Base-by-base conservation (phyloP, 2,888 invertebrate genomes). In the Gastracanthus pulcherrimus region DNA sequence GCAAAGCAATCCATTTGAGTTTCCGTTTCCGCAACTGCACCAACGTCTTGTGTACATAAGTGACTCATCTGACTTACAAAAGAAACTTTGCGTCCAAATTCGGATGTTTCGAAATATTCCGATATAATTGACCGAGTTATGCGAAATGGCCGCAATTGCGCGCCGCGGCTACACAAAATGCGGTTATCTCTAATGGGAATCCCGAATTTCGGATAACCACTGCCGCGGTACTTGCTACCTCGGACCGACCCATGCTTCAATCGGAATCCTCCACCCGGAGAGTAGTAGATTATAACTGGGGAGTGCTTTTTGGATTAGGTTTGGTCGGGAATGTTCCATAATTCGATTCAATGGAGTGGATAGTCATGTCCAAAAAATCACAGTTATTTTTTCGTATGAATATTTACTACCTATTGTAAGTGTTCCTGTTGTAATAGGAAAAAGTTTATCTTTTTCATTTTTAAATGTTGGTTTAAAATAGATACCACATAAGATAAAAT, bases 161-260 rank as follows among this genome's bases (percentile, higher is more conserved):
- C n/a, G n/a, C n/a, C n/a, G n/a, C n/a, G n/a, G n/a, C n/a, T n/a
- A n/a, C 48, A 19, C 5, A 26, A 23, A 26, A 55, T 26, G 55
- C 26, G 55, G 6, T 55, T 64, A 64, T 64, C 64, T 64, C 38
- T 64, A 64, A 64, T 38, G 64, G 38, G 38, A 64, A 64, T 19
- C 19, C 64, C 64, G 38, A 64, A 23, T 64, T 64, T 38, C 11
- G 38, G 38, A 23, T 23, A 26, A 64, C 55, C 55, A 23, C 9
- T 26, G 11, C 3, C 55, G 2, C n/a, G 5, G 19, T 45, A 45
- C 16, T 11, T 4, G 7, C 38, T 38, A 38, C n/a, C 13, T 48
- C 19, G 16, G 7, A 3, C 6, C n/a, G 19, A 48, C 48, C 19
- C 19, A 48, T 19, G 19, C 6, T 9, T 55, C 55, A 7, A 55